A percentile compares a stretch with the other conserved stretches of the same genome.
Conservation (phyloP, 2,113 vertebrate species). For the Centrocercus urophasianus region DNA sequence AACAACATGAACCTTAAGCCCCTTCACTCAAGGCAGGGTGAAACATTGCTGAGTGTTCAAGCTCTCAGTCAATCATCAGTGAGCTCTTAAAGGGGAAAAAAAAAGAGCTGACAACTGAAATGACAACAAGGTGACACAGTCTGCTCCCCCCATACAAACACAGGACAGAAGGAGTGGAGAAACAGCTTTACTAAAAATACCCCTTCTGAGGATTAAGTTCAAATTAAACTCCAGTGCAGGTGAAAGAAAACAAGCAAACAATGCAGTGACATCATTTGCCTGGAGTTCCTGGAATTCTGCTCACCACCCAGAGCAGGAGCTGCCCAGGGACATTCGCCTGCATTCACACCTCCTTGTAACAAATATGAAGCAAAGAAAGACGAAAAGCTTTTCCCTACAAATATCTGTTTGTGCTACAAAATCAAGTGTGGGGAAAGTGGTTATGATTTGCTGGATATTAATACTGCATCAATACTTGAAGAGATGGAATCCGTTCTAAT, state of each 20-base stretch:
- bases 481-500: not conserved
- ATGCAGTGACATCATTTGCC: conserved; percentile 46
- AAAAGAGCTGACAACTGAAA: conserved; percentile 25
- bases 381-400: not conserved
- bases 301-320: not conserved
- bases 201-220: conserved; percentile 60
- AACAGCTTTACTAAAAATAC: conserved; percentile 60
- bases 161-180: not conserved
- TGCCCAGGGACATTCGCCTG: not conserved
- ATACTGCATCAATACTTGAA: not conserved
- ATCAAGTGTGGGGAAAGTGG: not conserved
- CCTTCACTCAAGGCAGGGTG: not conserved
- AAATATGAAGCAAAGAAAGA: not conserved
- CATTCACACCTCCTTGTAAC: not conserved
- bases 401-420: not conserved
- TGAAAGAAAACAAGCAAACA: conserved; percentile 42
- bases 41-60: not conserved
- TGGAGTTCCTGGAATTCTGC: conserved; percentile 48
- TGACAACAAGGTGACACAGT: not conserved
- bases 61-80: not conserved
- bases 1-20: not conserved
- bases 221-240: conserved; percentile 57
- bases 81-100: not conserved
- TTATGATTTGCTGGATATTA: not conserved
- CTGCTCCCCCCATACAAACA: not conserved